Base-by-base conservation (phyloP, 2,888 invertebrate genomes). In the Lypha dubia region DNA sequence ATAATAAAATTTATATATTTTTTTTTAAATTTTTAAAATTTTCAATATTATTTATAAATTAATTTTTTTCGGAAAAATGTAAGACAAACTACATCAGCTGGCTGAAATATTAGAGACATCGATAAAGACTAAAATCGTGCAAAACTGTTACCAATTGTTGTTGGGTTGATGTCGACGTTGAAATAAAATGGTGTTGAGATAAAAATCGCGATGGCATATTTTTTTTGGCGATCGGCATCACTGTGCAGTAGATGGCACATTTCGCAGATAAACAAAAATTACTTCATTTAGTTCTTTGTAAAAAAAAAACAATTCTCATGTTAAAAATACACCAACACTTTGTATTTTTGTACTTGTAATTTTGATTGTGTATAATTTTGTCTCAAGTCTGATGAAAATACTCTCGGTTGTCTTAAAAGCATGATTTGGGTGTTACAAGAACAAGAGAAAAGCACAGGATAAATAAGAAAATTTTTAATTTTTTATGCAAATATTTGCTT, bases 401-500 rank as follows among this genome's bases (percentile, higher is more conserved):
- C 44, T 51, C 28, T 11, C 38, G 20, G 24, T 49, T 73, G 49
- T 60, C 65, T 41, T 44, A 17, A 44, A 68, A 68, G 68, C 63
- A 56, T 70, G 53, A 68, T 17, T 68, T 74, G 28, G 11, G 68
- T 62, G n/a, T 51, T 41, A 51, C 41, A 17, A 44, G 15, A 58
- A 15, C 13, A 56, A n/a, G 17, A 41, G 13, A 51, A 51, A 41
- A 41, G 1, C 9, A 9, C 20, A 51, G n/a, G 38, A 35, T 58
- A 70, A 24, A 5, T n/a, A 13, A 56, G 24, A 65, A 3, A 60
- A 41, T n/a, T 38, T 41, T 24, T 9, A 7, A 63, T 28, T 49
- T 62, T 38, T 65, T 65, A 46, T 65, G 38, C 24, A 80, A 80
- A 80, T 74, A 67, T 74, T 74, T 80, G 60, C 56, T 79, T 73